These are phyloP conservation scores for Vespertilio murinus DNA, from an alignment of 2,797 vertebrate species.

Conservation along the genomic window DNA sequence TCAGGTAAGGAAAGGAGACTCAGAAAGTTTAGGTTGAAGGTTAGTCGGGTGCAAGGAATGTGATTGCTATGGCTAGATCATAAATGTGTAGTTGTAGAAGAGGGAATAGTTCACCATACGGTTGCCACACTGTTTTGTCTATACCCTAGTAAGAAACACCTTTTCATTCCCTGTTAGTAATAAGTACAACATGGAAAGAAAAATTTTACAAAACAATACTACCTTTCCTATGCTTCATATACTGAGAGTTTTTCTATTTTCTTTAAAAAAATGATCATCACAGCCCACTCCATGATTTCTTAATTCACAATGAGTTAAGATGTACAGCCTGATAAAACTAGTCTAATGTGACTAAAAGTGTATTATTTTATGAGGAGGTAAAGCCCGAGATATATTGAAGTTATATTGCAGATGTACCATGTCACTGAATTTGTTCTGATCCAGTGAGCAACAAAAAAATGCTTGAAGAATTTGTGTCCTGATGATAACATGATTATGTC, in stretches of 20 bases:
- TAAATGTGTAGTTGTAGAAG: neutral
- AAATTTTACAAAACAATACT: neutral
- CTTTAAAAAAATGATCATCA: neutral
- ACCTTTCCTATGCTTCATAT: neutral
- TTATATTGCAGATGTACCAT: neutral
- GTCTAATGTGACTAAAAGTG: neutral
- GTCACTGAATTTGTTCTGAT: neutral
- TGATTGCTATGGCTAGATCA: neutral
- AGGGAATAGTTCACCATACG: neutral
- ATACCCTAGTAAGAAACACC: neutral
- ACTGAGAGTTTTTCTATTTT: conserved; percentile 6
- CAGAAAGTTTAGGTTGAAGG: neutral
- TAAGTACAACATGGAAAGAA: neutral
- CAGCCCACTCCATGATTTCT: neutral
- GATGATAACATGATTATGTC: neutral
- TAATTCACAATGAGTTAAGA: neutral
- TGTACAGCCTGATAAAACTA: neutral
- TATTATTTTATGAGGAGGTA: neutral
- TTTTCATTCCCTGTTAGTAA: neutral
- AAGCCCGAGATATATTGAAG: neutral
- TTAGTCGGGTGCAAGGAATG: neutral
- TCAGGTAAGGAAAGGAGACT: neutral
- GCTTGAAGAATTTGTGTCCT: neutral
- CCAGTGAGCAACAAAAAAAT: neutral
- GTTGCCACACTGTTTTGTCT: neutral